Evolutionary conservation across 37 sponge, comb jelly and placozoan species (phyloP).

Genomic region (Axinella damicornis): DNA sequence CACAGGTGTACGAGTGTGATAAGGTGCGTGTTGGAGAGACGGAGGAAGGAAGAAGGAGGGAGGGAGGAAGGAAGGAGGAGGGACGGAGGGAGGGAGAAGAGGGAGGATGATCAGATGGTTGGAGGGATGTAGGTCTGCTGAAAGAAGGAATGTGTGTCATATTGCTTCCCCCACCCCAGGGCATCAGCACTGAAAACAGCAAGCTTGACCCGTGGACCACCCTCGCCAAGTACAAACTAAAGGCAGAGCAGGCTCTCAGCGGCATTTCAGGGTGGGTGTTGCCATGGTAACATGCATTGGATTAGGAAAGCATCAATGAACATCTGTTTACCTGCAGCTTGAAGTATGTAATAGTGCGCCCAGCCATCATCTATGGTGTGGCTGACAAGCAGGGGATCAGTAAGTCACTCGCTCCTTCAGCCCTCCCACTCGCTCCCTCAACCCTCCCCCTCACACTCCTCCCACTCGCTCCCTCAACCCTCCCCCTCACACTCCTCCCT

Average conservation of each 20-base stretch:
- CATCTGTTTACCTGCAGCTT: conserved; percentile 42
- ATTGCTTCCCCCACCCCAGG: conserved; percentile 40
- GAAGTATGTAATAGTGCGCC: conserved; percentile 86
- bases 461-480: too few species aligned
- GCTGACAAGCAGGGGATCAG: conserved; percentile 80
- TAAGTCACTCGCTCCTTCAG: conserved; percentile 29
- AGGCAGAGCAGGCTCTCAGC: conserved; percentile 79
- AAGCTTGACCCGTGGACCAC: conserved; percentile 87
- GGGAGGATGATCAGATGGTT: too few species aligned
- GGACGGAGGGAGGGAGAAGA: not conserved
- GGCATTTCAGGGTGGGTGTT: conserved; percentile 59
- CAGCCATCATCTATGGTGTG: conserved; percentile 91
- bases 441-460: too few species aligned
- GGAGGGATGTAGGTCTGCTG: too few species aligned
- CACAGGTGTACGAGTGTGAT: conserved; percentile 85
- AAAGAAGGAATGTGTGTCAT: too few species aligned
- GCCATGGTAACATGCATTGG: not conserved
- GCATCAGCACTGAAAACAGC: conserved; percentile 68
- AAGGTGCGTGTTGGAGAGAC: conserved; percentile 63
- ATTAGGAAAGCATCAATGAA: not conserved
- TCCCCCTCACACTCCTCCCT: too few species aligned
- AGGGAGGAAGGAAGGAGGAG: conserved; percentile 8
- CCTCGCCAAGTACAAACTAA: conserved; percentile 82
- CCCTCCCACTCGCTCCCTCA: too few species aligned
- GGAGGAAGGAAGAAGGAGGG: not conserved